Conservation (phyloP, 2,888 invertebrate species). For the Sclerodermus sp. region DNA sequence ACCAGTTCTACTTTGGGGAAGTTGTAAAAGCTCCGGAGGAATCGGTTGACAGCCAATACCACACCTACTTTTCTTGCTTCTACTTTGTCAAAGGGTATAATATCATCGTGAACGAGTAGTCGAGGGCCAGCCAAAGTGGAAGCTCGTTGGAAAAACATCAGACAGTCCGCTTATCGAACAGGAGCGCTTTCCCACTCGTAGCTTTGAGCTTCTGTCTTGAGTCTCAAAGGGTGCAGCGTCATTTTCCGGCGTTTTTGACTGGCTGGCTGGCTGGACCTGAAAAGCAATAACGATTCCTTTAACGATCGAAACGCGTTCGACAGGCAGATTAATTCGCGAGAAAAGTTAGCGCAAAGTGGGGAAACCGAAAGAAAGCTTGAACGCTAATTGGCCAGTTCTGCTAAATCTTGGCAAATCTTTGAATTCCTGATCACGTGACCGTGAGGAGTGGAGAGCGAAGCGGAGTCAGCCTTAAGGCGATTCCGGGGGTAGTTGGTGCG, state of each 20-base stretch:
- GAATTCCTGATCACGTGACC: constrained; percentile 18
- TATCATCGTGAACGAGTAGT: too few species aligned
- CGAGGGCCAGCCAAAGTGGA: too few species aligned
- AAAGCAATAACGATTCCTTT: background rate
- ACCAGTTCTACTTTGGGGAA: too few species aligned
- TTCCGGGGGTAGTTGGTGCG: constrained; percentile 15
- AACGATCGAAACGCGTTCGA: background rate
- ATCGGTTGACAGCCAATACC: too few species aligned
- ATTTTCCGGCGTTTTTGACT: background rate
- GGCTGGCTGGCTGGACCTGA: background rate
- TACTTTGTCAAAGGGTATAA: too few species aligned
- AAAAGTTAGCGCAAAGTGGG: constrained; percentile 7
- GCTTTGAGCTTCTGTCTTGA: background rate
- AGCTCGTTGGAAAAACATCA: too few species aligned
- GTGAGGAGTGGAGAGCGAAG: constrained; percentile 12
- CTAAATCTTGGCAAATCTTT: constrained; percentile 31
- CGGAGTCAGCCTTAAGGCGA: constrained; percentile 13
- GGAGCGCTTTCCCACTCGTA: background rate
- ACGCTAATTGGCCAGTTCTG: constrained; percentile 25
- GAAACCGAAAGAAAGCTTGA: constrained; percentile 9
- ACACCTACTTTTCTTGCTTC: too few species aligned
- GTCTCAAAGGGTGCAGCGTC: background rate
- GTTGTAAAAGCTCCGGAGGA: too few species aligned
- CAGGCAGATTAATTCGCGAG: constrained; percentile 14
- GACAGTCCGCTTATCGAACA: too few species aligned